Base-by-base conservation (phyloP, 2,797 vertebrate species). In the Cirrhinus molitorella region DNA sequence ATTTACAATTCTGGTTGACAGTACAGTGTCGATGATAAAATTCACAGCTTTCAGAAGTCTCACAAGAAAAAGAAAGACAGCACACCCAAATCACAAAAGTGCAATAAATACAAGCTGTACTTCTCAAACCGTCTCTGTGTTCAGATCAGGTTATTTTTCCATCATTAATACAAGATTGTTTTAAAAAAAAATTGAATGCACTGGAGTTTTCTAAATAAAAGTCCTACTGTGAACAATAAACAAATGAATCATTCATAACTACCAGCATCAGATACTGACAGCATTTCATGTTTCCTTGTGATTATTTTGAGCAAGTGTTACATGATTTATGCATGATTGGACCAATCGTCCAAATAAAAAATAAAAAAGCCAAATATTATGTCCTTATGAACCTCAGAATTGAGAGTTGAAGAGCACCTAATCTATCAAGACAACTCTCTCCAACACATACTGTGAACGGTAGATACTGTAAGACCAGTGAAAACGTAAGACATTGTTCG, bases 21-120 rank as follows among this genome's bases (percentile, higher is more conserved):
- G 89, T 93, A 93, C 93, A 95, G 92, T 93, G 93, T 95, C 92
- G 88, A 92, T 93, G 93, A 94, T 93, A 92, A 92, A 94, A 95
- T 96, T 96, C 95, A 96, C 95, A 96, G 95, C 93, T 95, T 96
- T 94, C 88, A 86, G 91, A 91, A 95, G 90, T 93, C 89, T 93
- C 87, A 87, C 77, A 78, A 91, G 88, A 91, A 92, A 93, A 91
- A 63, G 57, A 85, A 89, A 88, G 90, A 92, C 90, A 91, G 89
- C 87, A 93, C 90, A 93, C 93, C 92, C 91, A 91, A 94, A 95
- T 95, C 94, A 94, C 93, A 93, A 95, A 89, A 95, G 94, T 94
- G 95, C 94, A 95, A 95, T 94, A 95, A 95, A 95, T 94, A 95
- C 92, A 94, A 90, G 91, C 91, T 91, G 92, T 83, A 85, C 91